phyloP scores from a whole-genome alignment of 2,113 vertebrate genomes.

The Paramormyrops kingsleyae region DNA sequence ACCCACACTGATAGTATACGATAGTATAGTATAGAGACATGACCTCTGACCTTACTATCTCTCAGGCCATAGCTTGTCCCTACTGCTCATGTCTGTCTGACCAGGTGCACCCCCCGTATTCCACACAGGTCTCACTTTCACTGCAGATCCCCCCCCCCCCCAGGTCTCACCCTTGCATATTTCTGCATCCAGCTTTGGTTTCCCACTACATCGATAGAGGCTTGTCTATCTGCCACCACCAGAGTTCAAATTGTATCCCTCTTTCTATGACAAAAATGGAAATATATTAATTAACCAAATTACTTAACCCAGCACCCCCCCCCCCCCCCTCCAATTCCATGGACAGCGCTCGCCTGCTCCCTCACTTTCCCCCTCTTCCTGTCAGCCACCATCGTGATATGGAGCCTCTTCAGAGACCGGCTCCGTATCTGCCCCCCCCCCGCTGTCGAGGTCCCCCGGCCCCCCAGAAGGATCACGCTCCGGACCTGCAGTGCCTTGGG shows the following conservation, averaged over 20 bases:
- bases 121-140: conserved; percentile 11
- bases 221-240: not conserved
- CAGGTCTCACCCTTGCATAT: conserved; percentile 20
- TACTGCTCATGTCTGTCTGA: not conserved
- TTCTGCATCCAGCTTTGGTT: not conserved
- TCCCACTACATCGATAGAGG: not conserved
- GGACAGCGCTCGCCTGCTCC: not conserved
- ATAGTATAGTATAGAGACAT: not conserved
- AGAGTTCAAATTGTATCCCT: not conserved
- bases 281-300: not conserved
- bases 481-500: not conserved
- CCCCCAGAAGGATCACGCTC: not conserved
- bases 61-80: not conserved
- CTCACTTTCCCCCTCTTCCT: not conserved
- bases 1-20: not conserved
- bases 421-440: not conserved
- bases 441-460: not conserved
- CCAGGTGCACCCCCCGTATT: not conserved
- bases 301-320: not conserved
- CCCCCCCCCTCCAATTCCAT: not conserved
- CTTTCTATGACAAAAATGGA: not conserved
- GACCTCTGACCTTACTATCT: not conserved
- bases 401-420: not conserved
- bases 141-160: conserved; percentile 12
- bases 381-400: not conserved